These are phyloP conservation scores for Amorpha juglandis DNA, from an alignment of 2,888 invertebrate genomes.

Conservation along the genomic window DNA sequence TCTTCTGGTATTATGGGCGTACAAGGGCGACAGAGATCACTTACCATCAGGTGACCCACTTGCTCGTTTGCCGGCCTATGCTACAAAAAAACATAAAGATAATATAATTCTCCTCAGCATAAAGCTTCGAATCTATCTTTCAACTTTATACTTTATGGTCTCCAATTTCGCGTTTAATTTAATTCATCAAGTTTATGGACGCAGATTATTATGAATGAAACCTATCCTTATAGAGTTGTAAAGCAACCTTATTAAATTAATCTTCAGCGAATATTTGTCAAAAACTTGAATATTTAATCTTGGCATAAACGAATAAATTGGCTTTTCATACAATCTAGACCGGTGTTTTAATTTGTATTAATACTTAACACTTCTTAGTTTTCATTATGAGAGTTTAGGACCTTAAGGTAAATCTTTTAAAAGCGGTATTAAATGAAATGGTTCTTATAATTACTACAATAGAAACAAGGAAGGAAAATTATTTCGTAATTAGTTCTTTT, in stretches of 20 bases:
- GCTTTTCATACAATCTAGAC: conserved; percentile 4
- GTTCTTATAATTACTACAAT: too few species aligned
- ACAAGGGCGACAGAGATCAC: too few species aligned
- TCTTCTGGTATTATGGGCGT: too few species aligned
- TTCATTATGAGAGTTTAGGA: background rate
- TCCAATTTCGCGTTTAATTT: conserved; percentile 13
- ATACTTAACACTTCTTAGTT: background rate
- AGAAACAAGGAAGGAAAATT: too few species aligned
- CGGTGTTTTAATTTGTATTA: background rate
- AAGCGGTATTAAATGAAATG: too few species aligned
- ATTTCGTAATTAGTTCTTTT: too few species aligned
- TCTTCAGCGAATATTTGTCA: background rate
- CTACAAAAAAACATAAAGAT: background rate
- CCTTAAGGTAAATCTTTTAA: background rate
- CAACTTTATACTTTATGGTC: background rate
- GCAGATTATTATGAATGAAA: conserved; percentile 6
- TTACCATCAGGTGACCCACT: too few species aligned
- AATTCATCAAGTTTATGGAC: conserved; percentile 3
- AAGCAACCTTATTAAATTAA: conserved; percentile 15
- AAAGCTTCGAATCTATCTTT: background rate
- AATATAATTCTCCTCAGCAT: background rate
- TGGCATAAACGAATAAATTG: conserved; percentile 1
- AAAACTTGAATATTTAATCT: conserved; percentile 2
- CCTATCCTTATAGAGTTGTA: background rate
- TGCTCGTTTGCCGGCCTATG: too few species aligned